Percentiles rank a stretch among this genome's conserved stretches.
Evolutionary conservation across 2,888 invertebrate species (phyloP).

Genomic region (Clitarchus hookeri): DNA sequence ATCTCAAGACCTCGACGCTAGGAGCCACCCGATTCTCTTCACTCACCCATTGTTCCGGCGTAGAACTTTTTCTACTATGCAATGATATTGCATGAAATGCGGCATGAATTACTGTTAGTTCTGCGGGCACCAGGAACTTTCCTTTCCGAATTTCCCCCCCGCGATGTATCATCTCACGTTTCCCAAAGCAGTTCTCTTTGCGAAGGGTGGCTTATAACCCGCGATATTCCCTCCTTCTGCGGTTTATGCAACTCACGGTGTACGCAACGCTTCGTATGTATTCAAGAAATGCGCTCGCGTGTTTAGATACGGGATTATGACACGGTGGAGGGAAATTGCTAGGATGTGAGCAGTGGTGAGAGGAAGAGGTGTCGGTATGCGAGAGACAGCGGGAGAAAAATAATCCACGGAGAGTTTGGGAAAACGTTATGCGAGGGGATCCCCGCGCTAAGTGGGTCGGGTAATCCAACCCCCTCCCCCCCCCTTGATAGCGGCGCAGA

Average conservation of each 20-base stretch:
- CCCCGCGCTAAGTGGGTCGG: slow-evolving; percentile 3
- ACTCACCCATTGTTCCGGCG: too few species aligned
- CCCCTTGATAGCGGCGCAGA: not conserved
- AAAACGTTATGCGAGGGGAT: not conserved
- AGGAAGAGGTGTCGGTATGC: not conserved
- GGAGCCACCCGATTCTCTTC: too few species aligned
- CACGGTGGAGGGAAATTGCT: not conserved
- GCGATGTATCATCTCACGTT: not conserved
- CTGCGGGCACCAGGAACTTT: not conserved
- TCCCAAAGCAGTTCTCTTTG: not conserved
- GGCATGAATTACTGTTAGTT: not conserved
- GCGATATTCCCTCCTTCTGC: not conserved
- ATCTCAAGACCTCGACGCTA: too few species aligned
- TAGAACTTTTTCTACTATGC: too few species aligned
- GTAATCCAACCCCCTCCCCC: not conserved
- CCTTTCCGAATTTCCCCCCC: not conserved
- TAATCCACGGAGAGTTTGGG: not conserved
- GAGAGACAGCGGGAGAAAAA: not conserved
- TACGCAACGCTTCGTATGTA: not conserved
- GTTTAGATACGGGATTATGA: slow-evolving; percentile 1
- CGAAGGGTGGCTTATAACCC: not conserved
- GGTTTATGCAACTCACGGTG: not conserved
- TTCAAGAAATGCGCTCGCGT: slow-evolving; percentile 4
- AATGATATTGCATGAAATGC: too few species aligned
- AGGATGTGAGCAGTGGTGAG: not conserved